Base-by-base conservation (phyloP, 2,888 invertebrate species). In the Sphinx pinastri region DNA sequence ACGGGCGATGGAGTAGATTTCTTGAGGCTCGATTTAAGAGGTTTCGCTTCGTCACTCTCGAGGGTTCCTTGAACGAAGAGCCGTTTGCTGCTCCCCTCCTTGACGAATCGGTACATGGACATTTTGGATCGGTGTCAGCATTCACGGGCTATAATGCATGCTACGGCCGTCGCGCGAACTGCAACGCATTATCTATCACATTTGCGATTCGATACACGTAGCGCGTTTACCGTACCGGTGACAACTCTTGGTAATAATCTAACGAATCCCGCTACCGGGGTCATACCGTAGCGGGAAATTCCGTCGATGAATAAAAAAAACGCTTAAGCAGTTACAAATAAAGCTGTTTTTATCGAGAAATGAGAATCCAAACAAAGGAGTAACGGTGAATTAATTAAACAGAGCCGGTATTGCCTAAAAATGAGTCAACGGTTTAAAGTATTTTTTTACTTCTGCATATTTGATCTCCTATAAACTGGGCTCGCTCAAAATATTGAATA, bases 81-180 rank as follows among this genome's bases (percentile, higher is more conserved):
- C 73, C 97, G 95, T 84, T 95, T 95, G 81, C 94, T 94, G 80
- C 89, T 89, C 73, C 86, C 86, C 86, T 97, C 97, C 89, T 97
- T 96, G 76, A 97, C 96, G 91, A 97, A 97, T 87, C 96, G 96
- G 88, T 97, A 97, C 96, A 97, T 97, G 79, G 95, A 95, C 95
- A 95, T 95, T 79, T 77, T 88, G 77, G 82, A 83, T 87, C 81
- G 84, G 82, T 80, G 79, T 81, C 77, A 84, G 84, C 88, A 88
- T 86, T 85, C 79, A 83, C 81, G 79, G 87, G 88, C 86, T 74
- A 81, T 80, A 80, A 77, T 83, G 84, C 93, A 93, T 92, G 87
- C 86, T 88, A 88, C 80, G 81, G 81, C 81, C 81, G 83, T 79
- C 74, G 79, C 75, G 78, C 76, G 83, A 63, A 83, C 89, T 90